These are phyloP conservation scores for Scelioninae gen. 2 DNA, from an alignment of 2,888 invertebrate genomes.

Conservation along the genomic window DNA sequence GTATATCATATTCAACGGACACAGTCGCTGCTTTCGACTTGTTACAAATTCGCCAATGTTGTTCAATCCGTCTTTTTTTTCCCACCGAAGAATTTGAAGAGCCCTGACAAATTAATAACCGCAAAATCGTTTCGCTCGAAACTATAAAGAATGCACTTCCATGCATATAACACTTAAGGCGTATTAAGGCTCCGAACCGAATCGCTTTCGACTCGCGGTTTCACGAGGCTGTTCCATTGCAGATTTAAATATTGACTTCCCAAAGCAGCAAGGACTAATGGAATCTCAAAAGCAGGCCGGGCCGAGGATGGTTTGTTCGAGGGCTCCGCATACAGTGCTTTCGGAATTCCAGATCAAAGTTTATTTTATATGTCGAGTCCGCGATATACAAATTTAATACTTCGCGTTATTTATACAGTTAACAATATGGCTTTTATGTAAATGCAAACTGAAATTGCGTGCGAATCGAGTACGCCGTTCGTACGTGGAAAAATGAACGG, in stretches of 20 bases:
- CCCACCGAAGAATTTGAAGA: too few relatives aligned
- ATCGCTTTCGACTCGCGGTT: conserved; percentile 54
- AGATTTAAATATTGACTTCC: conserved; percentile 72
- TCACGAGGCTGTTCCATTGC: conserved; percentile 64
- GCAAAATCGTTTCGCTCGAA: background rate
- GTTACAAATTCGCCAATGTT: too few relatives aligned
- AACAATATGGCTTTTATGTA: conserved; percentile 11
- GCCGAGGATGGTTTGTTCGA: conserved; percentile 41
- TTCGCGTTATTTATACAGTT: conserved; percentile 35
- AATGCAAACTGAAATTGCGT: conserved; percentile 11
- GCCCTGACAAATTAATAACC: background rate
- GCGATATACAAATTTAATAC: conserved; percentile 22
- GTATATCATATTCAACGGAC: too few relatives aligned
- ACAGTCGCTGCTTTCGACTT: too few relatives aligned
- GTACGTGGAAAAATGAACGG: background rate
- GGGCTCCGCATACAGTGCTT: conserved; percentile 50
- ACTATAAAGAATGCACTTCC: conserved; percentile 22
- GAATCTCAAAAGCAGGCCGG: conserved; percentile 46
- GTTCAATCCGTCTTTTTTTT: too few relatives aligned
- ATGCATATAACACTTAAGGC: conserved; percentile 29
- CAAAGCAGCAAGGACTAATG: conserved; percentile 56
- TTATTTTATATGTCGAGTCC: conserved; percentile 38
- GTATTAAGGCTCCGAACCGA: conserved; percentile 46
- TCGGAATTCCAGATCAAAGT: conserved; percentile 54
- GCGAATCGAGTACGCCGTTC: background rate